These are phyloP conservation scores for Catamblyrhynchus diadema DNA, from an alignment of 2,797 vertebrate species.

Conservation along the genomic window DNA sequence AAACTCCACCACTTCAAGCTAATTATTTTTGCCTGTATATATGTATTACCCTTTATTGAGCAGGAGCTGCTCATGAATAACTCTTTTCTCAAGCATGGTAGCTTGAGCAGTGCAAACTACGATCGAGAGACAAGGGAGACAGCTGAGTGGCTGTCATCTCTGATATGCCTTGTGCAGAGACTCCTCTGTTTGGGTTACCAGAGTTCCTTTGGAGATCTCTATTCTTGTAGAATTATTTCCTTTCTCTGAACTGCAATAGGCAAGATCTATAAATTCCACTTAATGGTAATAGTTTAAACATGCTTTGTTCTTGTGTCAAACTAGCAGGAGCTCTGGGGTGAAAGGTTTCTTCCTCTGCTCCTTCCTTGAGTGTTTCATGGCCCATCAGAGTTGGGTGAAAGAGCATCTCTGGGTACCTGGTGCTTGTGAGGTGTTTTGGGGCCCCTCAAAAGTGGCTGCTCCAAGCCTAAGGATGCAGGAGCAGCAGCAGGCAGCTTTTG, in stretches of 20 bases:
- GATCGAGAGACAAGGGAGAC: not conserved
- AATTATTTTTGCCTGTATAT: constrained; percentile 17
- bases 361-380: not conserved
- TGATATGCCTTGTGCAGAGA: not conserved
- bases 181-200: not conserved
- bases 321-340: not conserved
- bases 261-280: not conserved
- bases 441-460: not conserved
- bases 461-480: not conserved
- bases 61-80: not conserved
- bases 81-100: not conserved
- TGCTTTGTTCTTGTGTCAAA: not conserved
- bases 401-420: not conserved
- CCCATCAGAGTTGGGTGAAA: not conserved
- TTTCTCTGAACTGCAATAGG: not conserved
- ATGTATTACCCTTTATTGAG: not conserved
- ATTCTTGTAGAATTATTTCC: not conserved
- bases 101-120: not conserved
- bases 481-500: not conserved
- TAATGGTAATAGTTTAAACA: not conserved
- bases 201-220: not conserved
- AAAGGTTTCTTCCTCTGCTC: not conserved
- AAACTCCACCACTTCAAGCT: not conserved
- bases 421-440: not conserved
- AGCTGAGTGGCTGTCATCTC: not conserved